Evolutionary conservation across 1,140 invertebrate genomes (phyloP), one percentile per base, ranked within the genome.

Genomic region (Panulirus ornatus): DNA sequence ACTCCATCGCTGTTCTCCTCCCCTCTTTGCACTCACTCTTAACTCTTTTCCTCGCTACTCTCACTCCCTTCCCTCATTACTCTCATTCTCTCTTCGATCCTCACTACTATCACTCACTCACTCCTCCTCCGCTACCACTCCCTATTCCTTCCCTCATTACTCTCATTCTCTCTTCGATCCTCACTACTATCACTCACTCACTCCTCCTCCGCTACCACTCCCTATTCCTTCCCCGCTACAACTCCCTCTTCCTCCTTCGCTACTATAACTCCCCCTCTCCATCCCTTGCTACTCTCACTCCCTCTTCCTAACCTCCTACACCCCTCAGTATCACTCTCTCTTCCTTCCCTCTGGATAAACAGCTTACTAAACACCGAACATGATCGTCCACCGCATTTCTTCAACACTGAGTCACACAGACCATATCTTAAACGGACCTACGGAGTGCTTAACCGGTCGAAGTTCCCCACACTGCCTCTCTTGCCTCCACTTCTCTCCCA

Each of bases 231-330:
- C n/a, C 66, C 22, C 66, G 27, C 27, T n/a, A 1, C n/a, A 34
- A 34, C 9, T 11, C 73, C 42, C 44, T 54, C 16, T 19, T 19
- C 22, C 51, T 9, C 51, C 30, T 22, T 44, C 73, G 40, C 38
- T 42, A 30, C 34, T 75, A n/a, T n/a, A n/a, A n/a, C n/a, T n/a
- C n/a, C 71, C 36, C 71, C 71, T 75, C 44, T 47, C n/a, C 44
- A 47, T 47, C 71, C 71, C 66, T 75, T 75, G 36, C 34, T 36
- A n/a, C 71, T 36, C 73, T 22, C 73, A 19, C 73, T 42, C 36
- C 2, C 73, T 40, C 44, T 76, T 70, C 66, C 66, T 27, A 70
- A 70, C n/a, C 36, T 34, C n/a, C 2, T 9, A 9, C 30, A 36
- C 71, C 36, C 30, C 30, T 19, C 34, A 19, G 16, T 2, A 42